phyloP scores from a whole-genome alignment of 1,140 invertebrate species.

The Ylistrum balloti region DNA sequence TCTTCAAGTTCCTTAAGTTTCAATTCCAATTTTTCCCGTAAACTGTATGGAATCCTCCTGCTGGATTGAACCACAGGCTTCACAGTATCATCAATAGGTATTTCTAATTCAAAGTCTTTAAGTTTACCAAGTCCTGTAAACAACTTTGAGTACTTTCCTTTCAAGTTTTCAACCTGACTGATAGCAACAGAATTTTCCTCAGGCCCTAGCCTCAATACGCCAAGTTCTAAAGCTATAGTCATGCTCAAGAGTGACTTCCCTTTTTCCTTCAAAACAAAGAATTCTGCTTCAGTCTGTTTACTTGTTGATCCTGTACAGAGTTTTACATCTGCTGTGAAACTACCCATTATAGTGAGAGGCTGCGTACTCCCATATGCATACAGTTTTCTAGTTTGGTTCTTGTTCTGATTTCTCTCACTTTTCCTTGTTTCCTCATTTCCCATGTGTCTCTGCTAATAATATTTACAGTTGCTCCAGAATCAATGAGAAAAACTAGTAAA shows the following conservation, averaged over 20 bases:
- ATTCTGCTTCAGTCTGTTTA: not conserved
- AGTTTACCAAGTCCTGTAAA: conserved; percentile 68
- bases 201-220: not conserved
- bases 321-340: not conserved
- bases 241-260: not conserved
- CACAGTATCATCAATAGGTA: not conserved
- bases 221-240: not conserved
- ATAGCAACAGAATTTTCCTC: too few species aligned
- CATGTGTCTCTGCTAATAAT: conserved; percentile 51
- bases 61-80: not conserved
- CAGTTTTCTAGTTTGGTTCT: not conserved
- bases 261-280: conserved; percentile 37
- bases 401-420: not conserved
- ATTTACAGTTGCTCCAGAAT: conserved; percentile 60
- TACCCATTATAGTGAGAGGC: not conserved
- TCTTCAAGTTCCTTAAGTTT: not conserved
- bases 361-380: not conserved
- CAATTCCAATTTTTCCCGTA: not conserved
- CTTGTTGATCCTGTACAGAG: too few species aligned
- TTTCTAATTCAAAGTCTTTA: conserved; percentile 53
- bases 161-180: not conserved
- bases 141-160: conserved; percentile 46
- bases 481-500: conserved; percentile 49
- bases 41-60: not conserved
- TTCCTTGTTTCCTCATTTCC: conserved; percentile 45